Base-by-base conservation (phyloP, 1,140 invertebrate species). In the Pomacea maculata region DNA sequence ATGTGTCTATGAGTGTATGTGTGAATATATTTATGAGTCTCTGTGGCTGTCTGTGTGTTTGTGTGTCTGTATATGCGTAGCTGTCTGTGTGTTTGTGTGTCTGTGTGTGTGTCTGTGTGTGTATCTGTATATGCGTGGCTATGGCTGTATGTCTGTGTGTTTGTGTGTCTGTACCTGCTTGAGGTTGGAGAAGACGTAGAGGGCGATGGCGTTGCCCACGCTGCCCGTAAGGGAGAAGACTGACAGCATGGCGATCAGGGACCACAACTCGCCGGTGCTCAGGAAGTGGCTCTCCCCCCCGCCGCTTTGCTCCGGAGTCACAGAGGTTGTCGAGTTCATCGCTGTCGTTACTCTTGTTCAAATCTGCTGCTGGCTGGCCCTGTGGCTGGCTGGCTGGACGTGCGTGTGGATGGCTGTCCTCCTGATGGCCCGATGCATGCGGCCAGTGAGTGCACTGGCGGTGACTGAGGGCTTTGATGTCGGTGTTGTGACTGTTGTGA, bases 121-220 rank as follows among this genome's bases (percentile, higher is more conserved):
- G n/a, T 29, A 29, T 73, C 15, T 29, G n/a, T 45, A 17, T 45
- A 3, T 29, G 71, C 21, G 71, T 45, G 25, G 25, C 25, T 25
- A 25, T 25, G 25, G 25, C 25, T 25, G 25, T 25, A 25, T 25
- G 25, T 25, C 25, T 25, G 25, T 25, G 25, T 25, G 25, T 25
- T 25, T 25, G 25, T 25, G 25, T 25, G 25, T 25, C 25, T 25
- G 25, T 10, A 75, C 77, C 77, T 78, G 77, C 61, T 81, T 81
- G n/a, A 81, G 85, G 54, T 83, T 82, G 21, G 80, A 85, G 83
- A 88, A 89, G 11, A 90, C 87, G 71, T 86, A 83, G 52, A 88
- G 80, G 19, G 88, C 87, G 12, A 88, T 68, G 25, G 85, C 79
- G 79, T 89, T 90, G 11, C 88, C 88, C 17, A 86, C 71, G 14